phyloP scores from a whole-genome alignment of 1,140 invertebrate genomes.

The Cydia amplana region DNA sequence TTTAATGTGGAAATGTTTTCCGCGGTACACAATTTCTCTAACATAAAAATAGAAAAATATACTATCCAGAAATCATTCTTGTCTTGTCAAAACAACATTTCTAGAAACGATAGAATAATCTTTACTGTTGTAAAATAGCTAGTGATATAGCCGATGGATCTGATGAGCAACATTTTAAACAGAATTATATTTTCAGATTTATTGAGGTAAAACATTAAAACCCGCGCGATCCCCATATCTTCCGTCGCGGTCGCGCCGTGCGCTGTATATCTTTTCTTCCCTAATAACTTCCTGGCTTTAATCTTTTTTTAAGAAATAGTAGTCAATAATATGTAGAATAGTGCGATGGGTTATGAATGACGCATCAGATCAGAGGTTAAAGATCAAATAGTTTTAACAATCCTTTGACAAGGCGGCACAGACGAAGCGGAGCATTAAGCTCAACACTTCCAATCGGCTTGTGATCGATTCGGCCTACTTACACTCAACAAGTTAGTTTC shows the following conservation, averaged over 20 bases:
- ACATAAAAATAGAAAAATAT: not conserved
- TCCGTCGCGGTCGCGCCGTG: too few relatives aligned
- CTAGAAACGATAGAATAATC: not conserved
- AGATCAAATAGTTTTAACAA: conserved; percentile 52
- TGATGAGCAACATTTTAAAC: too few relatives aligned
- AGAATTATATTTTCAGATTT: too few relatives aligned
- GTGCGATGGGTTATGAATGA: not conserved
- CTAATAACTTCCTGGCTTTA: too few relatives aligned
- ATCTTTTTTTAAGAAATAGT: not conserved
- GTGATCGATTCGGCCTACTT: conserved; percentile 58
- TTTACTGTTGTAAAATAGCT: too few relatives aligned
- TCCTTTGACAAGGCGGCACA: conserved; percentile 33
- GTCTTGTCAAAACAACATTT: not conserved
- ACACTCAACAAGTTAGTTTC: conserved; percentile 31
- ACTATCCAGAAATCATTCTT: not conserved
- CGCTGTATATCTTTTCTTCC: too few relatives aligned
- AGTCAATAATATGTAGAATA: conserved; percentile 12
- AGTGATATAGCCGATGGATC: too few relatives aligned
- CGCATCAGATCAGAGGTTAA: conserved; percentile 38
- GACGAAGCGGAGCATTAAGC: conserved; percentile 36
- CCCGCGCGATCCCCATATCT: not conserved
- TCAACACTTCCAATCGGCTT: conserved; percentile 45
- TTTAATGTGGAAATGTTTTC: conserved; percentile 8
- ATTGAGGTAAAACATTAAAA: too few relatives aligned
- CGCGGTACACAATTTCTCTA: too few relatives aligned